These are phyloP conservation scores for Neotoxoptera formosana DNA, from an alignment of 1,140 invertebrate genomes.

Conservation along the genomic window DNA sequence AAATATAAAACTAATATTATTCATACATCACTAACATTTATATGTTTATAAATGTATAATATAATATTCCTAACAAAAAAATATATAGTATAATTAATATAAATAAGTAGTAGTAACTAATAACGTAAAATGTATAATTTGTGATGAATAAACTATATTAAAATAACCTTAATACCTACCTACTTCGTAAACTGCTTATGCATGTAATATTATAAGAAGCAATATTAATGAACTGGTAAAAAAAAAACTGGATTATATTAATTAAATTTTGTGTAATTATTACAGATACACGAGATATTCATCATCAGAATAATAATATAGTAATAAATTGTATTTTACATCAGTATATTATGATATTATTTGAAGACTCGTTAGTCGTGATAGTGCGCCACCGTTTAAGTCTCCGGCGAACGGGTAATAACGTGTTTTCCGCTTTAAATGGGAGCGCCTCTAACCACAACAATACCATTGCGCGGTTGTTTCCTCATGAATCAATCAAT, in stretches of 20 bases:
- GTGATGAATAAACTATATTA: neutral
- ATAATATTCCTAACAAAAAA: neutral
- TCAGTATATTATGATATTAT: neutral
- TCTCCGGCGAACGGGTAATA: conserved; percentile 25
- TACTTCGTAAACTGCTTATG: neutral
- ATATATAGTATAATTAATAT: neutral
- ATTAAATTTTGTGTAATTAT: neutral
- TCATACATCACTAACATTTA: neutral
- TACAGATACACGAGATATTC: neutral
- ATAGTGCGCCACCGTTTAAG: conserved; percentile 43
- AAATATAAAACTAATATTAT: neutral
- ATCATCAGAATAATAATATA: neutral
- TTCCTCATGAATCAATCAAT: conserved; percentile 49
- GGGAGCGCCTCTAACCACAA: conserved; percentile 20
- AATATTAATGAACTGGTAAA: neutral
- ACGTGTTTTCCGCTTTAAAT: conserved; percentile 48
- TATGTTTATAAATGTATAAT: neutral
- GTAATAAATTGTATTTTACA: conserved; percentile 19
- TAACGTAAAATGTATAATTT: neutral
- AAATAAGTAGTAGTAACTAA: neutral
- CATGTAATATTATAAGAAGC: neutral
- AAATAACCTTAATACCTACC: neutral
- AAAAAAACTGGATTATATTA: neutral
- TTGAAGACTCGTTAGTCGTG: conserved; percentile 9
- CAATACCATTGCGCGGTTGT: conserved; percentile 18